Evolutionary conservation across 2,888 invertebrate species (phyloP), one percentile per base, ranked within the genome.

Genomic region (Portevinia maculata): DNA sequence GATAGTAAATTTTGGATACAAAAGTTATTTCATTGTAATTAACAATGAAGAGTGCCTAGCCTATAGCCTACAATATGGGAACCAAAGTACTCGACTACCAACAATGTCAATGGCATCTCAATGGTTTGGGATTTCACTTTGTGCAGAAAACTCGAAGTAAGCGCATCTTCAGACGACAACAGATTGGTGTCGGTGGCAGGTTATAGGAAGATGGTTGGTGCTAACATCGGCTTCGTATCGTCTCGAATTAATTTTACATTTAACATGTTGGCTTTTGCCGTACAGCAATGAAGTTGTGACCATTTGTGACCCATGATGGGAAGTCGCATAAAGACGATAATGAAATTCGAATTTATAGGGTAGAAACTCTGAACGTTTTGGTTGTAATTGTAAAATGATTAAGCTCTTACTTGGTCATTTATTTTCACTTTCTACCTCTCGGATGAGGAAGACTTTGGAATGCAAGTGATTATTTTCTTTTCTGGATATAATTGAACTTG

Each of bases 71-170:
- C 48, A 34, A 46, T 62, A 57, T 78, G 70, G 52, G 50, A 78
- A 70, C 50, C 30, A 53, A 50, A 13, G 30, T 15, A 34, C 37
- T 37, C 48, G 39, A 28, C 17, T 39, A 55, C 15, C 24, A 48
- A 39, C 50, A 78, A 59, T 71, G 78, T 78, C 78, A 78, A 78
- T 78, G 78, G 78, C 78, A 78, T 70, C 62, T 78, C 78, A 71
- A 50, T 59, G 64, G 34, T 64, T 71, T 76, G 55, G 62, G 76
- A 76, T 76, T 78, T 78, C 78, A 78, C 78, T 78, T 78, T 78
- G 50, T 39, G 57, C 32, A 24, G 19, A 32, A 13, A 15, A 30
- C 13, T 28, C 1, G 19, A 62, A 52, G 55, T 62, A 53, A 70
- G 24, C 46, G 24, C 69, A 76, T 76, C 76, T 70, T 70, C 57